Conservation (phyloP, 2,797 vertebrate genomes). For the Ataeniobius toweri region DNA sequence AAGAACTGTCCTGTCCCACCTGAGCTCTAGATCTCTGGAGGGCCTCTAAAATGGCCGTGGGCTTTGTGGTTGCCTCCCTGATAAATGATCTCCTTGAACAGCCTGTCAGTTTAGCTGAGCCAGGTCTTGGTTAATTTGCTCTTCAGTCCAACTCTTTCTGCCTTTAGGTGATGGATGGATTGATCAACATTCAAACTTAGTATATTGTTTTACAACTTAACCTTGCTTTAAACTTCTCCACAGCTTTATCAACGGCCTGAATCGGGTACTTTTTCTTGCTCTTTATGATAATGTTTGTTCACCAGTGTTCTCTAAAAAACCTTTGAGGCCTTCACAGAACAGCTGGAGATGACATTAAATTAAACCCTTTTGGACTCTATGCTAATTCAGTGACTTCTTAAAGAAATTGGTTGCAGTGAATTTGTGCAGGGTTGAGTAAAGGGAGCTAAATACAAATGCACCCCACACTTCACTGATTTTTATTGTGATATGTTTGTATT, state of each 20-base stretch:
- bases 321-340: neutral
- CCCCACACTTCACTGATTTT: neutral
- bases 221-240: no score
- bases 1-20: no score
- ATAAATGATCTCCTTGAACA: no score
- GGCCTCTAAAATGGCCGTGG: no score
- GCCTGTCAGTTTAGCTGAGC: no score
- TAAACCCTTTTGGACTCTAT: neutral
- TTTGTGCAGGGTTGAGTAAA: neutral
- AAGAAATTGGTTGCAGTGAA: neutral
- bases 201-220: no score
- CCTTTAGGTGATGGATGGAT: neutral
- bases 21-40: no score
- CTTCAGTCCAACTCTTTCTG: neutral
- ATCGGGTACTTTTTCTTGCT: no score
- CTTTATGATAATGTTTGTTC: neutral
- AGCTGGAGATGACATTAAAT: neutral
- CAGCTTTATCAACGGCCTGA: neutral
- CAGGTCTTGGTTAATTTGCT: no score
- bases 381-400: neutral
- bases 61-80: no score
- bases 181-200: no score
- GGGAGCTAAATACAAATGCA: neutral
- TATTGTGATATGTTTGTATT: neutral
- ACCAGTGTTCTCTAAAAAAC: neutral